Evolutionary conservation across 1,140 invertebrate genomes (phyloP).

Genomic region (Lerema accius): DNA sequence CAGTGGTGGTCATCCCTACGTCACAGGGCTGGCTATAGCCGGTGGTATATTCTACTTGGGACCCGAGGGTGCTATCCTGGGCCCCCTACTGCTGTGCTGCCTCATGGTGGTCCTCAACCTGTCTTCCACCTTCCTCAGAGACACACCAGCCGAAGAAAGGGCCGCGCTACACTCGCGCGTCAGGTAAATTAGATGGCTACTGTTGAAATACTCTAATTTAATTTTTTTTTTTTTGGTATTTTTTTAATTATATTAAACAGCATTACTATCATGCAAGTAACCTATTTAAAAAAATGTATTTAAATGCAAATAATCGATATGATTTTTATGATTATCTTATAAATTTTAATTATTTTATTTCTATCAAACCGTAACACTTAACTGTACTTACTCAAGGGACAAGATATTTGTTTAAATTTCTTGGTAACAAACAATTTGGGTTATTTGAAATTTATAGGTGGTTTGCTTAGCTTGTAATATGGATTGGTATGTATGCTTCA

Average conservation of each 20-base stretch:
- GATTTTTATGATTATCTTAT: too few species aligned
- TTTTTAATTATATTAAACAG: not conserved
- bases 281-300: too few species aligned
- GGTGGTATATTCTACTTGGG: constrained; percentile 99
- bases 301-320: too few species aligned
- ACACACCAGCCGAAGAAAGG: constrained; percentile 71
- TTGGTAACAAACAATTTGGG: not conserved
- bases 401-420: too few species aligned
- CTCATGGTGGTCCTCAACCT: constrained; percentile 78
- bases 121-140: constrained; percentile 75
- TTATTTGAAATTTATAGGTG: not conserved
- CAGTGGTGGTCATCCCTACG: constrained; percentile 97
- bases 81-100: constrained; percentile 94
- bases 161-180: constrained; percentile 72
- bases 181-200: constrained; percentile 59
- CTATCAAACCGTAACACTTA: too few species aligned
- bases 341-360: too few species aligned
- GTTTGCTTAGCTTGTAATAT: not conserved
- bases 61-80: constrained; percentile 97
- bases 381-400: too few species aligned
- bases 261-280: too few species aligned
- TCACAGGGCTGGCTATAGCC: constrained; percentile 98
- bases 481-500: constrained; percentile 2
- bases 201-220: not conserved
- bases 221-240: not conserved